Conservation (phyloP, 1,140 invertebrate species). For the Caenorhabditis briggsae region DNA sequence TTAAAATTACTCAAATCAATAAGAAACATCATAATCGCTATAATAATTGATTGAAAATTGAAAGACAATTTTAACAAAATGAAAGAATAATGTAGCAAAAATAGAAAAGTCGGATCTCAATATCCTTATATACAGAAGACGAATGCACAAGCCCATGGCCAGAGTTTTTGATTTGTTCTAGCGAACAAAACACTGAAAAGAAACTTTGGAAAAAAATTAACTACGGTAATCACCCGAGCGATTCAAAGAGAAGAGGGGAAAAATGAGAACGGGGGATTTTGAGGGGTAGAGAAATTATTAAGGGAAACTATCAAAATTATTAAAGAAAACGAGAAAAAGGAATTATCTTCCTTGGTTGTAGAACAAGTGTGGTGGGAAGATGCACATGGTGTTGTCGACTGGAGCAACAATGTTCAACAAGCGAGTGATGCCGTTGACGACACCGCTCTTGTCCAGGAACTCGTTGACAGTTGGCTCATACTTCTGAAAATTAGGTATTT, state of each 20-base stretch:
- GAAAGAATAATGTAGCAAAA: neutral
- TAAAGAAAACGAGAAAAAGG: neutral
- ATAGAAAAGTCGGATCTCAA: neutral
- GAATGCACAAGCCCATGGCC: constrained; percentile 61
- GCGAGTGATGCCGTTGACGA: constrained; percentile 69
- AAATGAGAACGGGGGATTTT: constrained; percentile 39
- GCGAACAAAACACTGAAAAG: neutral
- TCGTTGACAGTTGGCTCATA: constrained; percentile 67
- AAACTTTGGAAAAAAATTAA: constrained; percentile 9
- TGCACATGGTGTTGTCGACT: constrained; percentile 70
- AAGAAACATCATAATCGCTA: too few species aligned
- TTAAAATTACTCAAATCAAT: too few species aligned
- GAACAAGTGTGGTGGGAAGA: constrained; percentile 70
- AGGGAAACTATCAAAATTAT: neutral
- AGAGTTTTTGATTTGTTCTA: constrained; percentile 11
- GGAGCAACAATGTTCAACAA: constrained; percentile 68
- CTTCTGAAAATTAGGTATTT: constrained; percentile 60
- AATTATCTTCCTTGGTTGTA: constrained; percentile 65
- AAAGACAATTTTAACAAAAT: neutral
- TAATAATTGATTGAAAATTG: neutral
- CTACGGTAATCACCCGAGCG: constrained; percentile 21
- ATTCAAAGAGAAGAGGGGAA: constrained; percentile 37
- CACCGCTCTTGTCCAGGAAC: constrained; percentile 66
- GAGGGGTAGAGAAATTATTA: neutral
- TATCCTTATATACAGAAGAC: constrained; percentile 39